Evolutionary conservation across 2,797 vertebrate species (phyloP).

Genomic region (Crocodylus rhombifer): DNA sequence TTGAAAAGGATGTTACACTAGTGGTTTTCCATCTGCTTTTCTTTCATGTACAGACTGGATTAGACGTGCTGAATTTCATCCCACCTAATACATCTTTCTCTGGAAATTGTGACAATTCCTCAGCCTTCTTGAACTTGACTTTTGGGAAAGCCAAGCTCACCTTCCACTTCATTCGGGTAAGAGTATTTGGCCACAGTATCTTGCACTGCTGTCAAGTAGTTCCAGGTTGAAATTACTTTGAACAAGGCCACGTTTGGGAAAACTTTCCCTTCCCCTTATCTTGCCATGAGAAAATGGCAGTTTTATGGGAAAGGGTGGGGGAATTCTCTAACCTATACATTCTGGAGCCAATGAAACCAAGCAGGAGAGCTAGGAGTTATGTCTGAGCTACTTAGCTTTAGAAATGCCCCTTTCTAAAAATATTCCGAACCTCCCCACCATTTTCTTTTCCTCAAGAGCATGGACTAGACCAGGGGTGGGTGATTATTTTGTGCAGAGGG

Average conservation of each 20-base stretch:
- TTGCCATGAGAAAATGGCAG: not conserved
- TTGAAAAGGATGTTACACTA: not conserved
- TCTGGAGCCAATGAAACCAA: too few relatives aligned
- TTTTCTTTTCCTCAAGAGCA: too few relatives aligned
- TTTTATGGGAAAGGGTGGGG: not conserved
- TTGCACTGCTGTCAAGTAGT: not conserved
- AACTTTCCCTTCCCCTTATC: not conserved
- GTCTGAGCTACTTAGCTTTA: too few relatives aligned
- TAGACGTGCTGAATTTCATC: slow-evolving; percentile 83
- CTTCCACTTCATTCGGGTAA: slow-evolving; percentile 86
- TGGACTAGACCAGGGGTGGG: too few relatives aligned
- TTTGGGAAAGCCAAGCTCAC: slow-evolving; percentile 77
- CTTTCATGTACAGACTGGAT: slow-evolving; percentile 75
- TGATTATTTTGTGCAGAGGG: too few relatives aligned
- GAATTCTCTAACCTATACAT: too few relatives aligned
- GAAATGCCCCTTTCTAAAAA: too few relatives aligned
- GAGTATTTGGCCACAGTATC: not conserved
- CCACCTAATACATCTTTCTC: slow-evolving; percentile 76
- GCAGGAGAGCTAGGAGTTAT: too few relatives aligned
- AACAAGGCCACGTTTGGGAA: not conserved
- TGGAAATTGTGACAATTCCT: slow-evolving; percentile 81
- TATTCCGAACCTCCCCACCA: too few relatives aligned
- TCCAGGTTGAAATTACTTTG: not conserved
- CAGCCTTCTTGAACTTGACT: slow-evolving; percentile 77
- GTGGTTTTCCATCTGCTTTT: not conserved